Percentiles rank a stretch among this genome's conserved stretches.
Evolutionary conservation across 2,888 invertebrate genomes (phyloP).

Genomic region (Cetonia aurata): DNA sequence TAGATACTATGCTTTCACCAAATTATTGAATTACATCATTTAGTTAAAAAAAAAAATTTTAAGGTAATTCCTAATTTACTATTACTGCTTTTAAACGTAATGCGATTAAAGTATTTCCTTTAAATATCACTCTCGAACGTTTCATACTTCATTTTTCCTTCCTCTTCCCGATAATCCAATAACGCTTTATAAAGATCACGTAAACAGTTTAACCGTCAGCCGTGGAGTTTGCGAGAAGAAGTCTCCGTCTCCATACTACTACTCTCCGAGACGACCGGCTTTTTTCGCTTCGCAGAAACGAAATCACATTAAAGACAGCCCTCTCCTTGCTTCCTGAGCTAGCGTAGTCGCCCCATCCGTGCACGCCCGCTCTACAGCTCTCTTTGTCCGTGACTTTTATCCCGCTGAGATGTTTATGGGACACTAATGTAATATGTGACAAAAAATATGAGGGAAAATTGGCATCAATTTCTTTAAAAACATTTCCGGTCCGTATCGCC

Average conservation of each 20-base stretch:
- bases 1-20: too few species aligned
- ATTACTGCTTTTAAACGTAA: too few species aligned
- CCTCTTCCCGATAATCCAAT: slow-evolving; percentile 13
- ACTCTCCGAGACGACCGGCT: neutral
- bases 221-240: neutral
- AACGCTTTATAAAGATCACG: slow-evolving; percentile 10
- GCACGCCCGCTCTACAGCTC: slow-evolving; percentile 14
- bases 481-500: slow-evolving; percentile 25
- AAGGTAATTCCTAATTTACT: too few species aligned
- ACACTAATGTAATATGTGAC: slow-evolving; percentile 44
- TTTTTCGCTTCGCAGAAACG: slow-evolving; percentile 8
- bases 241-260: slow-evolving; percentile 6
- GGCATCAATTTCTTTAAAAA: slow-evolving; percentile 43
- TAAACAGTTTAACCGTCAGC: slow-evolving; percentile 13
- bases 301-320: slow-evolving; percentile 26
- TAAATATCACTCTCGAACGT: neutral
- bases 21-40: too few species aligned
- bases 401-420: slow-evolving; percentile 40
- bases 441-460: slow-evolving; percentile 45
- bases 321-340: neutral
- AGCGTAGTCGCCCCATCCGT: neutral
- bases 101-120: too few species aligned
- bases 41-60: too few species aligned
- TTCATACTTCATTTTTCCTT: slow-evolving; percentile 2
- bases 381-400: slow-evolving; percentile 31